Percentiles rank a stretch among this genome's conserved stretches.
Conservation (phyloP, 2,113 vertebrate species). For the Petrocephalus zakoni region DNA sequence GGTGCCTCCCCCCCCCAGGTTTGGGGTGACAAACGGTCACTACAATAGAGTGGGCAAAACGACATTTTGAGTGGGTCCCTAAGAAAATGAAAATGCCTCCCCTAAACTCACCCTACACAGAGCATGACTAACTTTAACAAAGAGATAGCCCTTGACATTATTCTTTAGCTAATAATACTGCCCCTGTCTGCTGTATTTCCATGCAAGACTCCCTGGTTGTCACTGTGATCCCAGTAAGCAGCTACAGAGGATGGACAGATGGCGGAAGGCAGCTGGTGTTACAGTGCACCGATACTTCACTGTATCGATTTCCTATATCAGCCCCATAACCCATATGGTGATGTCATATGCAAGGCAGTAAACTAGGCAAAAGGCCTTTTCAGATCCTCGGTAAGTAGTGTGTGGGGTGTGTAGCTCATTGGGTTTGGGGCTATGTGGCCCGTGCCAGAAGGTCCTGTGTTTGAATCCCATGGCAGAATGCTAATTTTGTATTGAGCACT, state of each 20-base stretch:
- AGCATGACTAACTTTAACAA: neutral
- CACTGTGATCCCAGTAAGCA: neutral
- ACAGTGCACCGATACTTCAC: neutral
- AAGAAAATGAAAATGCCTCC: too few relatives aligned
- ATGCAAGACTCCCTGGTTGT: neutral
- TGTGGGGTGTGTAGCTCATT: neutral
- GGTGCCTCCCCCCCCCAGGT: neutral
- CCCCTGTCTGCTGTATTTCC: neutral
- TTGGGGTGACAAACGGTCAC: neutral
- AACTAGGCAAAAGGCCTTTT: neutral
- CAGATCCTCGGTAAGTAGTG: neutral
- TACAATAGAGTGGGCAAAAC: neutral
- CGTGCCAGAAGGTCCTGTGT: neutral
- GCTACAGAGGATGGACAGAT: neutral
- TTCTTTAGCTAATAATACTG: neutral
- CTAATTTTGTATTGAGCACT: neutral
- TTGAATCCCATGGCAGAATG: neutral
- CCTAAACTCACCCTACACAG: neutral
- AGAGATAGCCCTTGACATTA: neutral
- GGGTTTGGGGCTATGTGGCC: neutral
- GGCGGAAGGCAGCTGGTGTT: neutral
- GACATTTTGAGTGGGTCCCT: neutral
- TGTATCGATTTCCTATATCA: neutral
- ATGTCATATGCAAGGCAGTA: conserved; percentile 1
- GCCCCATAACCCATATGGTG: neutral